Evolutionary conservation across 2,888 invertebrate species (phyloP), one percentile per base, ranked within the genome.

Genomic region (Barypeithes pellucidus): DNA sequence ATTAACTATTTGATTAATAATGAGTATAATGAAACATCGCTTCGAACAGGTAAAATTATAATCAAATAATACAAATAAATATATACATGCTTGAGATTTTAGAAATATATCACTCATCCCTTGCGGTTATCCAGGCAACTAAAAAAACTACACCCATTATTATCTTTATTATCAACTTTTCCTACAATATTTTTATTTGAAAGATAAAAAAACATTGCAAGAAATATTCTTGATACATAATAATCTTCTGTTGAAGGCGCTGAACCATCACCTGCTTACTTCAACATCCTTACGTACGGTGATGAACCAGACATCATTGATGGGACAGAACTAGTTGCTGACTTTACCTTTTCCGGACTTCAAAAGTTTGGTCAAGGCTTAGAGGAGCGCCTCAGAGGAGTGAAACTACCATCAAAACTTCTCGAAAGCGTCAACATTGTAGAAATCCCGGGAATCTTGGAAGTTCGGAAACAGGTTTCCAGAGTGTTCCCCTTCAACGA

Each of bases 301-400:
- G 92, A 95, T 78, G 91, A 93, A 80, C 93, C 95, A 33, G 93
- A 95, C 87, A 91, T 95, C 62, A 87, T 96, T 65, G 96, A 97
- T 83, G 97, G 97, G 20, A 96, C 96, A 16, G 96, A 97, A 86
- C 87, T 98, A 78, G 95, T 96, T n/a, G 96, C 97, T 20, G 97
- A 97, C 84, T 96, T 95, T 91, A 95, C 96, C 20, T 97, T 97
- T 87, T 93, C 96, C 1, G 95, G 96, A 3, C 89, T 98, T 66
- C 97, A 97, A 85, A 97, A 96, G 87, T 98, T 97, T 85, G 98
- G 98, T 12, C 95, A 97, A 88, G 96, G 96, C 63, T 89, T 97
- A 82, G 93, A 97, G 82, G 96, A 96, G 85, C 92, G 95, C 78
- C 89, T 97, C 61, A 89, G 94, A 80, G 96, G 96, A 75, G 88